Evolutionary conservation across 2,888 invertebrate species (phyloP).

Genomic region (Chymomyza fuscimana): DNA sequence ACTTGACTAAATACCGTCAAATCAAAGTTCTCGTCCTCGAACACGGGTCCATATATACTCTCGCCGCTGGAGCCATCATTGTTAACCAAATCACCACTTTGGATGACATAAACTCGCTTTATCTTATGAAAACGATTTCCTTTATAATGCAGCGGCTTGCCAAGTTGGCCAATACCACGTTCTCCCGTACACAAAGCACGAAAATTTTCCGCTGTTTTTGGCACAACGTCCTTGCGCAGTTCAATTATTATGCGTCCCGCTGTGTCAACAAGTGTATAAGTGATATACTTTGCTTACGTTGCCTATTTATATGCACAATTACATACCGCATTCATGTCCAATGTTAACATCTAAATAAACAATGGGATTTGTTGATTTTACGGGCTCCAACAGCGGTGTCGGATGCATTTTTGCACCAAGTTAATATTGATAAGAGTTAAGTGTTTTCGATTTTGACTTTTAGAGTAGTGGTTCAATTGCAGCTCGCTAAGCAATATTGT

Average conservation of each 20-base stretch:
- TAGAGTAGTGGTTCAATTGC: not conserved
- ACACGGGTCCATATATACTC: conserved; percentile 94
- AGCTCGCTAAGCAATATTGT: conserved; percentile 25
- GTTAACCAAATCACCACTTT: conserved; percentile 89
- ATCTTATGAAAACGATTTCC: conserved; percentile 91
- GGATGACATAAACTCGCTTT: conserved; percentile 92
- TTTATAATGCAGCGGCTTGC: conserved; percentile 91
- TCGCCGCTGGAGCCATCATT: conserved; percentile 94
- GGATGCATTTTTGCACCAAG: not conserved
- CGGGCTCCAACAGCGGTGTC: conserved; percentile 47
- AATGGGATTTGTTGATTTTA: conserved; percentile 81
- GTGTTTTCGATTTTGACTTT: conserved; percentile 16
- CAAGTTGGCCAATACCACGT: conserved; percentile 85
- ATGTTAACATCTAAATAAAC: conserved; percentile 87
- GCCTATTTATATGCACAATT: conserved; percentile 29
- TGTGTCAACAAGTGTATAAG: conserved; percentile 74
- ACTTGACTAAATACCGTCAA: conserved; percentile 80
- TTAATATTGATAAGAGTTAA: not conserved
- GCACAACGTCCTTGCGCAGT: conserved; percentile 90
- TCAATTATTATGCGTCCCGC: conserved; percentile 93
- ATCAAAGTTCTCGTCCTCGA: conserved; percentile 94
- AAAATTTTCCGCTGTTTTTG: conserved; percentile 95
- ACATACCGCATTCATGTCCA: conserved; percentile 84
- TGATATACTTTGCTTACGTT: conserved; percentile 14
- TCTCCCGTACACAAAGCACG: conserved; percentile 95